Conservation (phyloP, 2,797 vertebrate genomes). For the Myoxocephalus aenaeus region DNA sequence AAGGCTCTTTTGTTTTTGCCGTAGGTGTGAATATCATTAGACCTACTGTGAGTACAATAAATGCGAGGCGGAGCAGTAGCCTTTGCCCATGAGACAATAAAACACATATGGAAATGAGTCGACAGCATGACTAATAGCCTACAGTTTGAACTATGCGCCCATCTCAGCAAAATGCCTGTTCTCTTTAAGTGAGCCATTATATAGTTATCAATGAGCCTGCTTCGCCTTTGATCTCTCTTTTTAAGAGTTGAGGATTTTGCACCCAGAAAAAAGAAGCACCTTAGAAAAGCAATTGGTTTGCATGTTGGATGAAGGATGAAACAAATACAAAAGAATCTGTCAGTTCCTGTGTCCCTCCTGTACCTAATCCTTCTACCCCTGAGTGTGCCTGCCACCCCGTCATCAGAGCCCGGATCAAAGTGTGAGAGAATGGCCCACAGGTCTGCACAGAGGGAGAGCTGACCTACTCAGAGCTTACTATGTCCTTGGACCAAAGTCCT, state of each 20-base stretch:
- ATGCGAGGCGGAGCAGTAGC: constrained; percentile 58
- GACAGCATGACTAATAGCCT: constrained; percentile 78
- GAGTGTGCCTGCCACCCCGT: constrained; percentile 66
- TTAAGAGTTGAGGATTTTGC: constrained; percentile 64
- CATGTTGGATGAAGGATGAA: constrained; percentile 63
- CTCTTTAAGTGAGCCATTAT: constrained; percentile 79
- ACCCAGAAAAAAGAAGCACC: constrained; percentile 51
- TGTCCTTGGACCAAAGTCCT: constrained; percentile 80
- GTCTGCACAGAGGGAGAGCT: constrained; percentile 67
- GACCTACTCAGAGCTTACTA: constrained; percentile 74
- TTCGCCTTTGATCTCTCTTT: constrained; percentile 74
- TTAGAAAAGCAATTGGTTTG: constrained; percentile 55
- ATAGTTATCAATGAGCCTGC: constrained; percentile 75
- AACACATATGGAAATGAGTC: constrained; percentile 80
- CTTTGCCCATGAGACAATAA: constrained; percentile 75
- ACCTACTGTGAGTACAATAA: constrained; percentile 62
- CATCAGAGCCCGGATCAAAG: constrained; percentile 78
- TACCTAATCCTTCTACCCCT: constrained; percentile 79
- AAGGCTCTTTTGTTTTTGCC: constrained; percentile 71
- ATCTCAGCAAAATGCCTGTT: constrained; percentile 70
- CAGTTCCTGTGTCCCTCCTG: constrained; percentile 65
- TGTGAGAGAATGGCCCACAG: constrained; percentile 66
- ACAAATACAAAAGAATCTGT: constrained; percentile 70
- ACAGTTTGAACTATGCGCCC: constrained; percentile 69
- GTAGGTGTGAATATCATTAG: constrained; percentile 82